Percentiles rank a stretch among this genome's conserved stretches.
Evolutionary conservation across 1,140 invertebrate genomes (phyloP).

Genomic region (Drosophila kurseongensis): DNA sequence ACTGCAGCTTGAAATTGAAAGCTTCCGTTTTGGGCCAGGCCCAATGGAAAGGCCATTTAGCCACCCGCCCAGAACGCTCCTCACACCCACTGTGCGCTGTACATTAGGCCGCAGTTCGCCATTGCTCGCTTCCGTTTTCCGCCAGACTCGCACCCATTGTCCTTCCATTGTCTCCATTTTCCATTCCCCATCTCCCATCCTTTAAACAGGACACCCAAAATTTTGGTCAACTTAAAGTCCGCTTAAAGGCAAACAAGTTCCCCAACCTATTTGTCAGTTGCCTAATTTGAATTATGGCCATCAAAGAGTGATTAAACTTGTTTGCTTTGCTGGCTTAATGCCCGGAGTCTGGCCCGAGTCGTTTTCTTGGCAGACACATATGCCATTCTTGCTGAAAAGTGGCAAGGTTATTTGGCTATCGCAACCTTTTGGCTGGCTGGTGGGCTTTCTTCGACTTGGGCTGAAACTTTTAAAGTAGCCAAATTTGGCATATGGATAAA

Average conservation of each 20-base stretch:
- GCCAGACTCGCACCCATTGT: constrained; percentile 48
- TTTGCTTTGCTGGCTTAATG: constrained; percentile 52
- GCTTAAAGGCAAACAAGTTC: constrained; percentile 56
- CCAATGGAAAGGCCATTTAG: constrained; percentile 65
- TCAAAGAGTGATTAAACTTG: constrained; percentile 78
- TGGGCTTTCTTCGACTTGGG: background rate
- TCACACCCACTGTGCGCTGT: constrained; percentile 48
- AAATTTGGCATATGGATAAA: constrained; percentile 1
- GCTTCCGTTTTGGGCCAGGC: constrained; percentile 64
- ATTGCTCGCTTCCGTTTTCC: constrained; percentile 75
- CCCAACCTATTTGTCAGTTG: constrained; percentile 68
- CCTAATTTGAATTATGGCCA: constrained; percentile 80
- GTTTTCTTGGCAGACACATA: constrained; percentile 60
- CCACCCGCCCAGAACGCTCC: constrained; percentile 33
- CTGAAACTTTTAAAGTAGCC: constrained; percentile 2
- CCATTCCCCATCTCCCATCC: constrained; percentile 7
- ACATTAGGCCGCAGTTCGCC: constrained; percentile 73
- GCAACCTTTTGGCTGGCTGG: constrained; percentile 13
- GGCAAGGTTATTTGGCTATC: constrained; percentile 34
- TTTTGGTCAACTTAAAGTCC: constrained; percentile 64
- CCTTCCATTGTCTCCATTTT: constrained; percentile 10
- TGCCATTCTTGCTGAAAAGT: constrained; percentile 18
- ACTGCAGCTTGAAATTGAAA: constrained; percentile 81
- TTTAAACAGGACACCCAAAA: constrained; percentile 42
- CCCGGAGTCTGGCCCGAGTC: constrained; percentile 44